A percentile compares a stretch with the other conserved stretches of the same genome.
These are phyloP conservation scores for Cyprinodon tularosa DNA, from an alignment of 2,113 vertebrate genomes.

Conservation along the genomic window DNA sequence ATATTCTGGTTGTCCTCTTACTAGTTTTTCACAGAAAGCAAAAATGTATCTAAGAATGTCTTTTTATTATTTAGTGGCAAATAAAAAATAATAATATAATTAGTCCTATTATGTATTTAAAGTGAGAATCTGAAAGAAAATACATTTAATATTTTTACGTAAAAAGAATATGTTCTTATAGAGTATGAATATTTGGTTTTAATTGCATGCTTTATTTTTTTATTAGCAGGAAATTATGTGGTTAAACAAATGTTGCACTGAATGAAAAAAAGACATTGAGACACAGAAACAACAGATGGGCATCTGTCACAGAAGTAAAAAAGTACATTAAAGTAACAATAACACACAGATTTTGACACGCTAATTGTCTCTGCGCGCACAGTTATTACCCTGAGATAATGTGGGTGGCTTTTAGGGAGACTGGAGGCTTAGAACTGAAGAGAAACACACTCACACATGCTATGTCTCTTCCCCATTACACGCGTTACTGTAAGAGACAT, in stretches of 20 bases:
- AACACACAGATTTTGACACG: constrained; percentile 32
- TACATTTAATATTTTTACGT: too few species aligned
- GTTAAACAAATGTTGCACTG: constrained; percentile 36
- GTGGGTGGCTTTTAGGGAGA: constrained; percentile 74
- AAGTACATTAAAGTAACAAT: constrained; percentile 17
- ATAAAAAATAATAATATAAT: too few species aligned
- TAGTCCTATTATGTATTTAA: too few species aligned
- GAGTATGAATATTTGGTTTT: background rate
- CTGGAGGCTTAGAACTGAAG: constrained; percentile 44
- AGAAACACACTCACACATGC: constrained; percentile 4
- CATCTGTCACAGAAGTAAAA: constrained; percentile 39
- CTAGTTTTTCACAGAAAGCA: too few species aligned
- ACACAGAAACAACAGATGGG: constrained; percentile 37
- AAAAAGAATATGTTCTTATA: too few species aligned
- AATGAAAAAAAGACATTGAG: constrained; percentile 51
- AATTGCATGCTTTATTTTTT: constrained; percentile 20
- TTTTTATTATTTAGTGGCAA: too few species aligned
- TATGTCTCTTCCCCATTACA: constrained; percentile 31
- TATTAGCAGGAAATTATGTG: constrained; percentile 55
- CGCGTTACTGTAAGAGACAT: constrained; percentile 56
- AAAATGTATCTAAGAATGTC: too few species aligned
- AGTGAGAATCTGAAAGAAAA: too few species aligned
- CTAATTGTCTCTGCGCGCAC: constrained; percentile 53
- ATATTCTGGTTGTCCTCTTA: background rate
- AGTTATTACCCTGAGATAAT: constrained; percentile 60